phyloP scores from a whole-genome alignment of 2,888 invertebrate species.

The Dascillus cervinus region DNA sequence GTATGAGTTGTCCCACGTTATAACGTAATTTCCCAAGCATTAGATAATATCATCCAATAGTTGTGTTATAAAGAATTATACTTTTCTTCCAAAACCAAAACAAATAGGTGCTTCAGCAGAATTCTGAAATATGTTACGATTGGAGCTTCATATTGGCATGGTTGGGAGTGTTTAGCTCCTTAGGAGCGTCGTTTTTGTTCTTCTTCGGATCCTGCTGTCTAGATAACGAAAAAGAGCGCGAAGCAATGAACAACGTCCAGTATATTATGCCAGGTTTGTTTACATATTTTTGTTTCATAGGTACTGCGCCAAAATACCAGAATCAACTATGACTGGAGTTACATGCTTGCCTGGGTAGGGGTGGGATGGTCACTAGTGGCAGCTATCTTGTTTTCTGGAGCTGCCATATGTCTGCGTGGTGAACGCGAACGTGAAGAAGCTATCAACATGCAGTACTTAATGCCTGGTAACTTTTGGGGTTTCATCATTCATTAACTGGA shows the following conservation, averaged over 20 bases:
- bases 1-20: slow-evolving; percentile 30
- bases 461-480: slow-evolving; percentile 87
- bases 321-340: slow-evolving; percentile 92
- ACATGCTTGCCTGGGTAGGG: slow-evolving; percentile 95
- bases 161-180: slow-evolving; percentile 70
- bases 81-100: too few species aligned
- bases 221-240: slow-evolving; percentile 65
- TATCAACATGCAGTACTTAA: slow-evolving; percentile 95
- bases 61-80: too few species aligned
- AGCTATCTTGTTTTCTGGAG: slow-evolving; percentile 87
- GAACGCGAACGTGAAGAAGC: slow-evolving; percentile 92
- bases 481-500: too few species aligned
- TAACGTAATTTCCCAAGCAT: background rate
- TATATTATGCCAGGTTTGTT: slow-evolving; percentile 79
- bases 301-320: slow-evolving; percentile 79
- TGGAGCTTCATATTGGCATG: slow-evolving; percentile 84
- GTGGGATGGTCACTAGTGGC: slow-evolving; percentile 86
- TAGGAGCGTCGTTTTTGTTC: slow-evolving; percentile 69
- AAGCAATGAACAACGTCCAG: slow-evolving; percentile 71
- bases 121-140: slow-evolving; percentile 67
- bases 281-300: slow-evolving; percentile 43
- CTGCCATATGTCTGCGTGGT: slow-evolving; percentile 89
- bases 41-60: background rate
- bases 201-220: slow-evolving; percentile 73
- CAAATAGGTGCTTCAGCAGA: slow-evolving; percentile 64